A percentile compares a stretch with the other conserved stretches of the same genome.
Evolutionary conservation across 2,888 invertebrate species (phyloP).

Genomic region (Rhaphigaster nebulosa): DNA sequence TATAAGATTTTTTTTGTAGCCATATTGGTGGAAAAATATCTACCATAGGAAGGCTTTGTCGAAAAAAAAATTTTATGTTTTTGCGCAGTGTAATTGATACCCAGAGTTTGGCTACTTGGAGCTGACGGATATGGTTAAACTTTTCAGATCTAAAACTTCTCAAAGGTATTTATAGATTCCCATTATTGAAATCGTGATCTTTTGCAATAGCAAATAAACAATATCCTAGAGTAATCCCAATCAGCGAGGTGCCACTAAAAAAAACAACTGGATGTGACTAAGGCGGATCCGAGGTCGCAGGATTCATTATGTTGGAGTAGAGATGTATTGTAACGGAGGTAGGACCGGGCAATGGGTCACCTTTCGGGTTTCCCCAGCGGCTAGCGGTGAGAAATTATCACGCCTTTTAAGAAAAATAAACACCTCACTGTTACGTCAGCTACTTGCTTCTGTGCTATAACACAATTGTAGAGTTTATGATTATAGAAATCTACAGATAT

Average conservation of each 20-base stretch:
- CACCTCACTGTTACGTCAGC: neutral
- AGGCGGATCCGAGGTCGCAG: neutral
- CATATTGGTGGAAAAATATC: too few relatives aligned
- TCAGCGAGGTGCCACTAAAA: neutral
- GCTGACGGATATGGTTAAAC: neutral
- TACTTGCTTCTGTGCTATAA: neutral
- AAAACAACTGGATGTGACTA: slow-evolving; percentile 22
- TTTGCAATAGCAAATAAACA: neutral
- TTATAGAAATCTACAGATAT: neutral
- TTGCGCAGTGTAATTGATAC: neutral
- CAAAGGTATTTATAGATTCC: neutral
- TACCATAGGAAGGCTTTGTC: too few relatives aligned
- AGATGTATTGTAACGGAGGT: slow-evolving; percentile 13
- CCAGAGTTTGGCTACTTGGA: neutral
- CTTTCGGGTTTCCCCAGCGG: slow-evolving; percentile 42
- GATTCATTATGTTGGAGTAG: neutral
- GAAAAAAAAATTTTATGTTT: too few relatives aligned
- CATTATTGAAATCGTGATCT: neutral
- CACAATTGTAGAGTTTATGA: neutral
- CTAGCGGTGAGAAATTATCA: neutral
- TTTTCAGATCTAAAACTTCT: neutral
- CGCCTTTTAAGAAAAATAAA: neutral
- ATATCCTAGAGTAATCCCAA: neutral
- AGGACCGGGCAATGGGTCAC: neutral
- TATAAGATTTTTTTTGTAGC: too few relatives aligned